phyloP scores from a whole-genome alignment of 1,140 invertebrate genomes.

The Plectrocnemia conspersa region DNA sequence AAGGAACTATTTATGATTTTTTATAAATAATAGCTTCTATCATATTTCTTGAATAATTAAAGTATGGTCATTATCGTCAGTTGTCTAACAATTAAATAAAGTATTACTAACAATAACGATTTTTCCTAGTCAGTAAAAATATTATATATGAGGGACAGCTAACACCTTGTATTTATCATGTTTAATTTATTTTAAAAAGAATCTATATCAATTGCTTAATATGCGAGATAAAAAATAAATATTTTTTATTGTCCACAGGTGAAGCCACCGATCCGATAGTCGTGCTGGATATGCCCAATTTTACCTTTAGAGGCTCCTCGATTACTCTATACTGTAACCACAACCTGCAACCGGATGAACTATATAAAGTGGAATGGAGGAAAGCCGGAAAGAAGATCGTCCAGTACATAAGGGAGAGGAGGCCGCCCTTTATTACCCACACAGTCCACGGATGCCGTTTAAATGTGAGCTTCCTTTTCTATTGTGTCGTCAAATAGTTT shows the following conservation, averaged over 20 bases:
- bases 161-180: not conserved
- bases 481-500: not conserved
- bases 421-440: slow-evolving; percentile 57
- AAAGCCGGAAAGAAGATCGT: slow-evolving; percentile 54
- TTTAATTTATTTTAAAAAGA: not conserved
- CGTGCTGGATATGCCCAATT: slow-evolving; percentile 43
- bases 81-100: too few relatives aligned
- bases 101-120: too few relatives aligned
- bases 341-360: slow-evolving; percentile 52
- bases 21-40: too few relatives aligned
- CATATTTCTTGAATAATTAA: too few relatives aligned
- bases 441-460: slow-evolving; percentile 56
- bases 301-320: slow-evolving; percentile 45
- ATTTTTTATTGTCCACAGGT: slow-evolving; percentile 36
- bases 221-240: not conserved
- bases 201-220: not conserved
- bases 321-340: slow-evolving; percentile 46
- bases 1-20: too few relatives aligned
- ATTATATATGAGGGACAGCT: too few relatives aligned
- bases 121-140: too few relatives aligned
- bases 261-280: slow-evolving; percentile 45
- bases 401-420: slow-evolving; percentile 63
- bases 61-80: too few relatives aligned
- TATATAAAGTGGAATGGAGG: slow-evolving; percentile 53
- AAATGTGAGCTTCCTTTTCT: slow-evolving; percentile 54